Evolutionary conservation across 2,797 vertebrate species (phyloP).

Genomic region (Cyclura pinguis): DNA sequence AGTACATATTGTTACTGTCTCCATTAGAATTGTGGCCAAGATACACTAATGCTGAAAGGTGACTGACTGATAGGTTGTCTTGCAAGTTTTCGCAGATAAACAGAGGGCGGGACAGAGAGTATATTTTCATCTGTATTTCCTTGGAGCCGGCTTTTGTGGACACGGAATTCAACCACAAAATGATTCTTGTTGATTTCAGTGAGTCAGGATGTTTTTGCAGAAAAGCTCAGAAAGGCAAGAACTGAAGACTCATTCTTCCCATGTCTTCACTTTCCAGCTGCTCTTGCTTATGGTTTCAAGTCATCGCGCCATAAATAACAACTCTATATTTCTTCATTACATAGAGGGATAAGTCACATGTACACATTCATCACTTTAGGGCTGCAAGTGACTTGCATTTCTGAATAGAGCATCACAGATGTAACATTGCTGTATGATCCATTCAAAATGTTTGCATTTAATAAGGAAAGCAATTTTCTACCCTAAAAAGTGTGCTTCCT

Average conservation of each 20-base stretch:
- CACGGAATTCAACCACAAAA: neutral
- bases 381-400: neutral
- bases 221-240: neutral
- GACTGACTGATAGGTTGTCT: neutral
- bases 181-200: neutral
- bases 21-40: neutral
- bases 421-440: neutral
- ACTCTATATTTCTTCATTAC: neutral
- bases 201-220: neutral
- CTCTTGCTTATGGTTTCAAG: neutral
- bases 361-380: neutral
- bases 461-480: neutral
- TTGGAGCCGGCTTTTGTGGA: neutral
- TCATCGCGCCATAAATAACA: too few species aligned
- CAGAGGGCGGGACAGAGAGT: neutral
- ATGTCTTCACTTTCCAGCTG: neutral
- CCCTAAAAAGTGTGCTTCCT: too few species aligned
- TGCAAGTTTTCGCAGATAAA: conserved; percentile 5
- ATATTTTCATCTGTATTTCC: conserved; percentile 5
- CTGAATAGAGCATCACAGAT: neutral
- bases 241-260: neutral
- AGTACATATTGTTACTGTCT: neutral
- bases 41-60: neutral
- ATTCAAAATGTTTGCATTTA: neutral
- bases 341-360: neutral